phyloP scores from a whole-genome alignment of 1,140 invertebrate genomes.

The Pemphigus obesinymphae region DNA sequence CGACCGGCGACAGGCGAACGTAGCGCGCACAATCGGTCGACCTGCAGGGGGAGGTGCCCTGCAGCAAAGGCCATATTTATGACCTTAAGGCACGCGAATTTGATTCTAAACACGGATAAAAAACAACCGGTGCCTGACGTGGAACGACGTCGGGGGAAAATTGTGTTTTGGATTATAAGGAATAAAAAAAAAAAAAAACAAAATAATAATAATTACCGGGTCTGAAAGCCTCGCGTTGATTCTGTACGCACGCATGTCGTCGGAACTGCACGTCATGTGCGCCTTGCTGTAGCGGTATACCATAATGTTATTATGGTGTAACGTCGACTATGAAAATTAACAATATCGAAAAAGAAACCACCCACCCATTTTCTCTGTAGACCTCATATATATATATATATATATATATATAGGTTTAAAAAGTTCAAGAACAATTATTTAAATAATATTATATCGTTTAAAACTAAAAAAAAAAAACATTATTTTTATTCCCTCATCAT shows the following conservation, averaged over 20 bases:
- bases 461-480: no score
- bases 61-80: conserved; percentile 23
- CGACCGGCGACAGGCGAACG: background rate
- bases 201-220: conserved; percentile 40
- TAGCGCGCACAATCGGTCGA: background rate
- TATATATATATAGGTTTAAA: no score
- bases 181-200: background rate
- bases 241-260: conserved; percentile 36
- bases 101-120: conserved; percentile 40
- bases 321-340: no score
- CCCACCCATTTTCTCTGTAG: no score
- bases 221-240: conserved; percentile 32
- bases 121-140: conserved; percentile 20
- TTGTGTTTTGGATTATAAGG: conserved; percentile 8
- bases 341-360: no score
- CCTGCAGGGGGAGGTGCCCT: background rate
- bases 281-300: background rate
- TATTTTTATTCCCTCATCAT: no score
- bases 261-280: conserved; percentile 1
- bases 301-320: no score
- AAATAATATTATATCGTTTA: no score
- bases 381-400: no score
- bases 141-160: background rate
- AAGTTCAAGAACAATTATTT: no score
- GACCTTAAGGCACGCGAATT: conserved; percentile 29